Evolutionary conservation across 2,113 vertebrate genomes (phyloP), one percentile per base, ranked within the genome.

Genomic region (Alosa alosa): DNA sequence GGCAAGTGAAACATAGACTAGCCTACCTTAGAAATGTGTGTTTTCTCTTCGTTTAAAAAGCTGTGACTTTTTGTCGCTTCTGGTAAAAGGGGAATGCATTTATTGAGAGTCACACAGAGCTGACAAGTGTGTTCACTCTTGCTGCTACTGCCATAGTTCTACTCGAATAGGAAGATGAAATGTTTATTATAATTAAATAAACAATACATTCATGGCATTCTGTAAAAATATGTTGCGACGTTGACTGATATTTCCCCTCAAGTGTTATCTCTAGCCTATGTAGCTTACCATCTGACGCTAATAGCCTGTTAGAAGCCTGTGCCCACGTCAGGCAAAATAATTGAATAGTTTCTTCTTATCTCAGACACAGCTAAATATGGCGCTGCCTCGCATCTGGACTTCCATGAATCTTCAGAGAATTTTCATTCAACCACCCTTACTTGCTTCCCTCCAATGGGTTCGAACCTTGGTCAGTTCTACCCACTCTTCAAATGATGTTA

Each of bases 401-500:
- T 36, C 31, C 36, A 31, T 78, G 72, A 39, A 5, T 11, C 72
- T 78, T 15, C 72, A 78, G 25, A 78, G 72, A 78, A 39, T 15
- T 39, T 0, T 39, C 36, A 13, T 15, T 39, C 31, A 78, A 36
- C 72, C 31, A 15, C 15, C 25, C 39, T 39, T 78, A 36, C 15
- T 78, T 31, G 1, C 72, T 5, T 78, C 72, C 15, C 72, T 78
- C 20, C 72, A 78, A 36, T 39, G 31, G 8, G 31, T 17, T 31
- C 25, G 72, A 6, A 78, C 72, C 11, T 36, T 78, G 72, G 31
- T 78, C 36, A 39, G 31, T 10, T 13, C 72, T 85, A 86, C 4
- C 11, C 72, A 4, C 84, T 83, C 46, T 46, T 1, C 0, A 17
- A 10, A 0, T 9, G 2, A 10, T 15, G 64, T 4, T 3, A 44